phyloP scores from a whole-genome alignment of 2,113 vertebrate species.

The Uropsilus gracilis region DNA sequence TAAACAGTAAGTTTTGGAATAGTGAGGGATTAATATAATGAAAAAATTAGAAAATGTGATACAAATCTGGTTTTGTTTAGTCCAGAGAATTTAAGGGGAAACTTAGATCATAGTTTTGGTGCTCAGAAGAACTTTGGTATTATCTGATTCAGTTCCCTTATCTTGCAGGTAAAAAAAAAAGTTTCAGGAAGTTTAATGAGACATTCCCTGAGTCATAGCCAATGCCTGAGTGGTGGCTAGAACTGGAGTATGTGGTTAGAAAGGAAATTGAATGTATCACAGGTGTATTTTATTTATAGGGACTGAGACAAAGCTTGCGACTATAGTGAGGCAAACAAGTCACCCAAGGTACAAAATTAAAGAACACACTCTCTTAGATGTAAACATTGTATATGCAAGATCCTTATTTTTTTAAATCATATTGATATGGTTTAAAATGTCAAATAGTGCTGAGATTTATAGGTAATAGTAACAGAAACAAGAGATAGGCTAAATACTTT shows the following conservation, averaged over 20 bases:
- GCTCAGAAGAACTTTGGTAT: not conserved
- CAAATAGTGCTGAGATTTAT: not conserved
- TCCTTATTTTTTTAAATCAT: not conserved
- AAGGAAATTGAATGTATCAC: not conserved
- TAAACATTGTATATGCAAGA: not conserved
- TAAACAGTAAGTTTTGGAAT: not conserved
- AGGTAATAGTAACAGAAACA: not conserved
- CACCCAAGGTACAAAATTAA: not conserved
- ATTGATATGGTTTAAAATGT: not conserved
- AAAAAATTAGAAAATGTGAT: not conserved
- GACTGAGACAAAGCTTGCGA: not conserved
- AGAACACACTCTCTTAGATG: not conserved
- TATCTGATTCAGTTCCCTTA: not conserved
- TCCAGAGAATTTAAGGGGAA: not conserved
- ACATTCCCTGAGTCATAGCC: not conserved
- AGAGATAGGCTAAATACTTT: not conserved
- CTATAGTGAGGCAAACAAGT: not conserved
- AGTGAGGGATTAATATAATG: not conserved
- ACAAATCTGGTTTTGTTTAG: conserved; percentile 13
- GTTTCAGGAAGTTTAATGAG: conserved; percentile 3
- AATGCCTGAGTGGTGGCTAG: not conserved
- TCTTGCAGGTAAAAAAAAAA: conserved; percentile 3
- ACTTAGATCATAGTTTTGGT: not conserved
- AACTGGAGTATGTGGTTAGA: not conserved
- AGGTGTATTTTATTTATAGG: not conserved